Evolutionary conservation across 2,113 vertebrate genomes (phyloP).

Genomic region (Nerophis ophidion): DNA sequence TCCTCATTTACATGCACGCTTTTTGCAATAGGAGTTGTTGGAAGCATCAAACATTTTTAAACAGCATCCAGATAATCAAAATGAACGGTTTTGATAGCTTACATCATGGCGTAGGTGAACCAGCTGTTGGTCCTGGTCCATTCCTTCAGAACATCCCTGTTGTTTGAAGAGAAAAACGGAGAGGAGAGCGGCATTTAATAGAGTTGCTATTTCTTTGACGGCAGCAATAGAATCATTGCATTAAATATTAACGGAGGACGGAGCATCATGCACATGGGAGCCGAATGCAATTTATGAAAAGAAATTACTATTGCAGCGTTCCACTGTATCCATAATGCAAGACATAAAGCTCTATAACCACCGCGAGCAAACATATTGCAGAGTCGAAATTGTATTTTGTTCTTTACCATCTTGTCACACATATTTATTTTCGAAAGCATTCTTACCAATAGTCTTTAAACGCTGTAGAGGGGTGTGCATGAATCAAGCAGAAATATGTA

Average conservation of each 20-base stretch:
- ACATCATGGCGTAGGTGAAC: constrained; percentile 74
- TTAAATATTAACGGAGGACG: constrained; percentile 59
- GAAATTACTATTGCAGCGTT: constrained; percentile 30
- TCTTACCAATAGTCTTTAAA: neutral
- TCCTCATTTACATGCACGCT: constrained; percentile 12
- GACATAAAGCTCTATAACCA: constrained; percentile 38
- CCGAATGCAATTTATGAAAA: constrained; percentile 47
- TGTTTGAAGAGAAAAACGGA: constrained; percentile 9
- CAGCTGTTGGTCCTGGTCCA: constrained; percentile 61
- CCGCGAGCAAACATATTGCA: constrained; percentile 19
- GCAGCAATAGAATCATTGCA: constrained; percentile 36
- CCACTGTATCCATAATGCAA: constrained; percentile 39
- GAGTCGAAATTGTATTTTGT: constrained; percentile 13
- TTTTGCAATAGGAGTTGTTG: constrained; percentile 4
- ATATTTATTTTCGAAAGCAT: constrained; percentile 1
- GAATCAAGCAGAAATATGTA: neutral
- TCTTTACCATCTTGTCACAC: constrained; percentile 5
- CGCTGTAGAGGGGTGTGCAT: neutral
- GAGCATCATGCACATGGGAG: constrained; percentile 38
- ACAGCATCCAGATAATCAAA: neutral
- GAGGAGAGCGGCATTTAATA: constrained; percentile 23
- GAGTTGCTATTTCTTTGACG: constrained; percentile 27
- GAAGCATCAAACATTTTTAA: neutral
- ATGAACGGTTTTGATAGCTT: constrained; percentile 51
- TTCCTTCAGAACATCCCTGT: constrained; percentile 54